These are phyloP conservation scores for Hapalemur alaotrensis DNA, from an alignment of 2,797 vertebrate species.

Conservation along the genomic window DNA sequence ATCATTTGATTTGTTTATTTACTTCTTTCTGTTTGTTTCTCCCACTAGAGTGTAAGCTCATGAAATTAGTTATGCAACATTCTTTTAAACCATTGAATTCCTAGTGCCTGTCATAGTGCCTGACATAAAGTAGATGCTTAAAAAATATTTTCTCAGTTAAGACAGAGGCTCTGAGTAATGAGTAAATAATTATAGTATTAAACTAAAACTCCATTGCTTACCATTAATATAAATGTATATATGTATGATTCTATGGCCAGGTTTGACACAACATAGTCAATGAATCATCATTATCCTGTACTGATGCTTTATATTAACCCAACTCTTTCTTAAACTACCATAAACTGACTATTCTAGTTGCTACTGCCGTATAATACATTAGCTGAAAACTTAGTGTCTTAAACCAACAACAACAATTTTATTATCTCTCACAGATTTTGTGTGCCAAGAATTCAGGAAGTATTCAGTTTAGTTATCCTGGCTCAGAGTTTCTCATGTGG, in stretches of 20 bases:
- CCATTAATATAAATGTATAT: neutral
- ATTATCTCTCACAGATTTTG: neutral
- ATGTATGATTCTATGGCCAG: neutral
- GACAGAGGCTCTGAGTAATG: neutral
- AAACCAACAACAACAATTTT: neutral
- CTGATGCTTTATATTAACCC: neutral
- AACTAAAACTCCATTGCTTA: neutral
- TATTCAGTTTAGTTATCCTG: neutral
- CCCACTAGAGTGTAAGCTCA: neutral
- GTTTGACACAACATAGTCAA: neutral
- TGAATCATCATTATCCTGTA: neutral
- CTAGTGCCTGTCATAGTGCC: neutral
- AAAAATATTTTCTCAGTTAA: slow-evolving; percentile 22
- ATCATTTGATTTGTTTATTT: neutral
- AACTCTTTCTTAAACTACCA: neutral
- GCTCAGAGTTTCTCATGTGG: neutral
- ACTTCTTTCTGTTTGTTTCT: neutral
- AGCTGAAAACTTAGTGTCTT: neutral
- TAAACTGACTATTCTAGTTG: neutral
- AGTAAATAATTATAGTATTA: neutral
- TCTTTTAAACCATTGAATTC: neutral
- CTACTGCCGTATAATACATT: neutral
- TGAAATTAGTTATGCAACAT: neutral
- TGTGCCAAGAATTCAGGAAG: neutral
- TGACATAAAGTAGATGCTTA: neutral